These are phyloP conservation scores for Psammodynastes pulverulentus DNA, from an alignment of 2,113 vertebrate species.

Conservation along the genomic window DNA sequence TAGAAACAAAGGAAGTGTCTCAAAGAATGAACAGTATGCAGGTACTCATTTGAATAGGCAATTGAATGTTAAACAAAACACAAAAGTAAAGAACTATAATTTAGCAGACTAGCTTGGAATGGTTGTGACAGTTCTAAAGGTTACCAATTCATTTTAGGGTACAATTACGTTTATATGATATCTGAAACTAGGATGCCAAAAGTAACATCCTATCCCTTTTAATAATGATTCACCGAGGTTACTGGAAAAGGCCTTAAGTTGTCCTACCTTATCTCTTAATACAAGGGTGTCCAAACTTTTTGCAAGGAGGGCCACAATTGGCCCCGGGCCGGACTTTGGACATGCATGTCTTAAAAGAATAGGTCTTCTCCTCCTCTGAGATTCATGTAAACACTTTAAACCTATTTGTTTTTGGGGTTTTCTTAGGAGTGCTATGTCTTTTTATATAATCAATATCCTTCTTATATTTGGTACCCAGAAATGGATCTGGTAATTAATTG, in stretches of 20 bases:
- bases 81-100: neutral
- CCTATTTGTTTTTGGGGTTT: neutral
- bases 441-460: neutral
- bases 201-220: neutral
- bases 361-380: neutral
- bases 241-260: neutral
- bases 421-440: neutral
- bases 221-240: neutral
- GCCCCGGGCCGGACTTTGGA: no score
- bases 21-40: slow-evolving; percentile 20
- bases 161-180: neutral
- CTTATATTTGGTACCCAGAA: neutral
- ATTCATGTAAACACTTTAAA: neutral
- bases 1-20: slow-evolving; percentile 10
- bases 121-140: neutral
- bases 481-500: neutral
- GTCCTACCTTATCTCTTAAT: neutral
- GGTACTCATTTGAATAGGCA: neutral
- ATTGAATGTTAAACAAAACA: neutral
- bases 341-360: no score
- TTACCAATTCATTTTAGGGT: neutral
- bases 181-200: neutral
- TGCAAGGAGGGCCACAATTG: no score
- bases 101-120: neutral
- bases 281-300: no score